Evolutionary conservation across 2,797 vertebrate genomes (phyloP).

Genomic region (Simalia tracyae): DNA sequence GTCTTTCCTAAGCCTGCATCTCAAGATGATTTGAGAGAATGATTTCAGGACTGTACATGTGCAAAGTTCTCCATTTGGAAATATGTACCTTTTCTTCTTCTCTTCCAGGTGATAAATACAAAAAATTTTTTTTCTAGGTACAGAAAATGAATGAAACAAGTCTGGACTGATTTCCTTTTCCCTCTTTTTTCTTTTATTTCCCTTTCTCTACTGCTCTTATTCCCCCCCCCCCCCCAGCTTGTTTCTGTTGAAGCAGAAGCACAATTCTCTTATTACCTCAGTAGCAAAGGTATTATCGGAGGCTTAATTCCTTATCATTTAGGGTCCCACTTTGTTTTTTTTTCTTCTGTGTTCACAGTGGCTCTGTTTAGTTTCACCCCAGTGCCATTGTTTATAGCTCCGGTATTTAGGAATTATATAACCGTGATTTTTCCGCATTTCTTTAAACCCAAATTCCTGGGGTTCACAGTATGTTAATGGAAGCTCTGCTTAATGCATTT

Average conservation of each 20-base stretch:
- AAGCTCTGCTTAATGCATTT: constrained; percentile 25
- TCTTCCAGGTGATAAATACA: neutral
- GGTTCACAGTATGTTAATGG: neutral
- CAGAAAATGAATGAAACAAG: neutral
- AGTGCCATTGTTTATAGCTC: neutral
- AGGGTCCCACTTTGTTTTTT: neutral
- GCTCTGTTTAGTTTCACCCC: neutral
- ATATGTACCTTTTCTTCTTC: neutral
- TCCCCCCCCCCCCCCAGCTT: neutral
- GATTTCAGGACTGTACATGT: neutral
- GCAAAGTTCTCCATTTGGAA: neutral
- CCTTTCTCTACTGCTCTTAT: neutral
- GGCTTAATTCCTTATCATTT: neutral
- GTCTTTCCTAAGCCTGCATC: neutral
- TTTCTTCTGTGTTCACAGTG: neutral
- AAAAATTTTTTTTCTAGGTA: neutral
- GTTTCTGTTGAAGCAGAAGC: neutral
- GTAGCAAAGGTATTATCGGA: neutral
- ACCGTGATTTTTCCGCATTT: neutral
- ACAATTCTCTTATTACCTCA: neutral
- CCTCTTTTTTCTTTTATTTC: neutral
- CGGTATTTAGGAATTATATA: neutral
- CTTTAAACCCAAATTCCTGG: neutral
- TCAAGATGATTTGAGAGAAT: neutral
- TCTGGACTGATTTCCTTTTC: neutral